A percentile compares a stretch with the other conserved stretches of the same genome.
Conservation (phyloP, 37 sponge, comb jelly and placozoan species). For the Oopsacas minuta region DNA sequence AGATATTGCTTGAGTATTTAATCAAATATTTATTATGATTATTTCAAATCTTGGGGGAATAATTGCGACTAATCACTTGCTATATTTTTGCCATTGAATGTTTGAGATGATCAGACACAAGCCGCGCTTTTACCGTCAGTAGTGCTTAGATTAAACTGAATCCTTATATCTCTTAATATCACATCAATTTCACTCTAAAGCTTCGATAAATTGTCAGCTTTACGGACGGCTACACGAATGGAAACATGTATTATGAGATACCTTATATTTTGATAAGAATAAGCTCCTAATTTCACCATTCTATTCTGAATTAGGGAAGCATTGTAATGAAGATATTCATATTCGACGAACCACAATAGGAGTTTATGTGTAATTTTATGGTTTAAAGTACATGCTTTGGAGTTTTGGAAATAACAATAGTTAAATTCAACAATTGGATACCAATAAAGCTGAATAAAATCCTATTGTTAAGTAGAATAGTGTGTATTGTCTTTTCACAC, state of each 20-base stretch:
- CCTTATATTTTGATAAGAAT: background rate
- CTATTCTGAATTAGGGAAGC: constrained; percentile 3
- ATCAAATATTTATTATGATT: no score
- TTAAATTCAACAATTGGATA: background rate
- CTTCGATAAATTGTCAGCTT: background rate
- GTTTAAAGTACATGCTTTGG: background rate
- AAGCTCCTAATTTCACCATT: background rate
- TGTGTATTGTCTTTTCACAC: background rate
- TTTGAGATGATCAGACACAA: no score
- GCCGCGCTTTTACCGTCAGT: no score
- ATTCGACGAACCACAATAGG: background rate
- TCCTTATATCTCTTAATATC: background rate
- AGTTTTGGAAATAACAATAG: background rate
- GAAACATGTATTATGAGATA: background rate
- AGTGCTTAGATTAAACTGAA: no score
- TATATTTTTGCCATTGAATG: no score
- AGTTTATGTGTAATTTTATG: background rate
- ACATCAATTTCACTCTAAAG: background rate
- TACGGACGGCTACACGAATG: background rate
- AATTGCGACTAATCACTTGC: no score
- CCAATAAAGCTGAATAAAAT: background rate
- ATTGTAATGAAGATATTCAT: background rate
- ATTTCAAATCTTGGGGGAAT: no score
- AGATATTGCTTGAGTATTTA: no score
- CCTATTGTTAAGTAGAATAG: background rate